These are phyloP conservation scores for Achatina immaculata DNA, from an alignment of 1,140 invertebrate genomes.

Conservation along the genomic window DNA sequence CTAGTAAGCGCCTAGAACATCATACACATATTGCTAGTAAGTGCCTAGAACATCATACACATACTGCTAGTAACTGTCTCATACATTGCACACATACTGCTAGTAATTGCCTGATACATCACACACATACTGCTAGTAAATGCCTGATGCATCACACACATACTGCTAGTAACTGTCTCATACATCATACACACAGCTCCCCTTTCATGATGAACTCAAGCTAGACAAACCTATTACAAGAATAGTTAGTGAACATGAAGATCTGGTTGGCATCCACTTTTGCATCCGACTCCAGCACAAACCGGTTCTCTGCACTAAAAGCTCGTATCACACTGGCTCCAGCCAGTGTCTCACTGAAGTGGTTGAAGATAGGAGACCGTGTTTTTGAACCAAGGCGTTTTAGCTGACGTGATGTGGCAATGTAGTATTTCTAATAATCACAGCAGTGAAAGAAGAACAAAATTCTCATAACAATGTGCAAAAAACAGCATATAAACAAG, in stretches of 20 bases:
- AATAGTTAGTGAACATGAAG: conserved; percentile 56
- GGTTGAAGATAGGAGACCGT: conserved; percentile 73
- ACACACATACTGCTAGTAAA: too few relatives aligned
- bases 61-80: too few relatives aligned
- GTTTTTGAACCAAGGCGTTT: conserved; percentile 72
- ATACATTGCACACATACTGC: too few relatives aligned
- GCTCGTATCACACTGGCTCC: conserved; percentile 75
- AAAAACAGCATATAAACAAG: neutral
- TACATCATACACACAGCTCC: too few relatives aligned
- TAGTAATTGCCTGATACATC: too few relatives aligned
- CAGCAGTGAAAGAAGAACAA: conserved; percentile 1
- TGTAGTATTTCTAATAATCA: conserved; percentile 86
- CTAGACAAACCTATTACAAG: conserved; percentile 63
- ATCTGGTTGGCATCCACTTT: conserved; percentile 64
- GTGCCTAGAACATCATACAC: too few relatives aligned
- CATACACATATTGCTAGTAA: too few relatives aligned
- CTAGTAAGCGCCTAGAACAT: too few relatives aligned
- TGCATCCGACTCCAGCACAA: conserved; percentile 71
- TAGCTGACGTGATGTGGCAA: conserved; percentile 79
- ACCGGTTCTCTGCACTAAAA: conserved; percentile 71
- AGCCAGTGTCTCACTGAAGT: conserved; percentile 73
- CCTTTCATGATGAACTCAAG: too few relatives aligned
- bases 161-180: too few relatives aligned
- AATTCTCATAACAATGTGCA: neutral
- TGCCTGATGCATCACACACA: too few relatives aligned